A percentile compares a stretch with the other conserved stretches of the same genome.
phyloP scores from a whole-genome alignment of 2,888 invertebrate genomes.

The Lingula anatina region DNA sequence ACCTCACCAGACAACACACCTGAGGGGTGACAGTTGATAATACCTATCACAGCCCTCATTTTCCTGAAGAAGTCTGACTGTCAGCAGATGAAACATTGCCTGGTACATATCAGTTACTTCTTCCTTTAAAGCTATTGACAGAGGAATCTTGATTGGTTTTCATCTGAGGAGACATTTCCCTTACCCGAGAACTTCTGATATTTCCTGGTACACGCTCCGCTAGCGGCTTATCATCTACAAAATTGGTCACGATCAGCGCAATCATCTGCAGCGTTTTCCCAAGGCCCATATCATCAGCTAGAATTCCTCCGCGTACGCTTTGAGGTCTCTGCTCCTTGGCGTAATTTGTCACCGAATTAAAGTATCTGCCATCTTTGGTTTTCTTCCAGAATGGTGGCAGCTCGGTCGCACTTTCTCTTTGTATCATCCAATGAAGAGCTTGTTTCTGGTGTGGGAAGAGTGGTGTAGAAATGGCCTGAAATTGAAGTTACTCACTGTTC shows the following conservation, averaged over 20 bases:
- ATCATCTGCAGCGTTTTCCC: conserved; percentile 87
- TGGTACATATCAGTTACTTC: too few relatives aligned
- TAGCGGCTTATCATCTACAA: conserved; percentile 22
- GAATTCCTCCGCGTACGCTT: conserved; percentile 60
- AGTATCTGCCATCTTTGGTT: conserved; percentile 13
- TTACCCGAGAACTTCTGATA: conserved; percentile 6
- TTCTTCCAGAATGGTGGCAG: conserved; percentile 33
- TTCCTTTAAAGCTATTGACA: too few relatives aligned
- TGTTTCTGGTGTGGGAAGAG: conserved; percentile 33
- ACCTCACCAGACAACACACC: not conserved
- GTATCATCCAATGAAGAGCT: conserved; percentile 31
- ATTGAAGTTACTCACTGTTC: conserved; percentile 1
- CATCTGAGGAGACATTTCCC: not conserved
- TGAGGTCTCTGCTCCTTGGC: conserved; percentile 14
- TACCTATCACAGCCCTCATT: too few relatives aligned
- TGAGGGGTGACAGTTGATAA: too few relatives aligned
- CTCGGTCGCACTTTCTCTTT: conserved; percentile 19
- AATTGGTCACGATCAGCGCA: conserved; percentile 63
- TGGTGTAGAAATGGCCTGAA: conserved; percentile 20
- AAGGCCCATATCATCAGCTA: conserved; percentile 98
- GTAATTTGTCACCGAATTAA: conserved; percentile 21
- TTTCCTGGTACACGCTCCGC: conserved; percentile 18
- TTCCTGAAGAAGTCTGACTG: too few relatives aligned
- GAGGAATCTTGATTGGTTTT: too few relatives aligned
- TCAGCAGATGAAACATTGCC: too few relatives aligned